Evolutionary conservation across 2,888 invertebrate species (phyloP).

Genomic region (Chrysolina haemoptera): DNA sequence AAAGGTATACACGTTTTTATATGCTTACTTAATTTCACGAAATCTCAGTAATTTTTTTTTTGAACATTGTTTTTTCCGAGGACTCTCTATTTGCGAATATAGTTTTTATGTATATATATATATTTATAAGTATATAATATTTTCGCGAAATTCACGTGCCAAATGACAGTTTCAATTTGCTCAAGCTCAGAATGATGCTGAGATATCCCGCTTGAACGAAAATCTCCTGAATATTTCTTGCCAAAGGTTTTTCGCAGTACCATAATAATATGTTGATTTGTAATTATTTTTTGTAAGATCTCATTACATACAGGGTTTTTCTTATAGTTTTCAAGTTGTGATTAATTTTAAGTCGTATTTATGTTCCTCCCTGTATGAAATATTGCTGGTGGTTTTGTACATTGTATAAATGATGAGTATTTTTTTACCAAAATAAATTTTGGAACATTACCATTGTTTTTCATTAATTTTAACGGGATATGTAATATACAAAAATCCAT

Average conservation of each 20-base stretch:
- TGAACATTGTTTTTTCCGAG: too few species aligned
- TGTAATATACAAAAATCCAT: too few species aligned
- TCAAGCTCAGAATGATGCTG: not conserved
- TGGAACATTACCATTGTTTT: not conserved
- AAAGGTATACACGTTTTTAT: too few species aligned
- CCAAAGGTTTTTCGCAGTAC: not conserved
- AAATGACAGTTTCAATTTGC: slow-evolving; percentile 5
- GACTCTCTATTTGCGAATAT: not conserved
- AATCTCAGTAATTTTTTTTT: too few species aligned
- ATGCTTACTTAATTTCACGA: too few species aligned
- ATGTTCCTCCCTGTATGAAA: slow-evolving; percentile 3
- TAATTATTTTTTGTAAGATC: slow-evolving; percentile 3
- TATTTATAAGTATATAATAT: too few species aligned
- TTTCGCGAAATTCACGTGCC: slow-evolving; percentile 3
- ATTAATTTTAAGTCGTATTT: not conserved
- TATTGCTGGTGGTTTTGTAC: slow-evolving; percentile 13
- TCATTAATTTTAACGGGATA: too few species aligned
- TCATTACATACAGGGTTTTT: slow-evolving; percentile 15
- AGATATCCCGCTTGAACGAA: not conserved
- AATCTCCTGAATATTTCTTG: not conserved
- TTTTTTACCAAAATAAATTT: slow-evolving; percentile 20
- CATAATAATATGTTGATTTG: not conserved
- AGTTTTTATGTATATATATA: not conserved
- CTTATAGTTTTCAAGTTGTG: slow-evolving; percentile 5
- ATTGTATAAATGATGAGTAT: slow-evolving; percentile 6